Conservation (phyloP, 2,888 invertebrate genomes). For the Melanchra persicariae region DNA sequence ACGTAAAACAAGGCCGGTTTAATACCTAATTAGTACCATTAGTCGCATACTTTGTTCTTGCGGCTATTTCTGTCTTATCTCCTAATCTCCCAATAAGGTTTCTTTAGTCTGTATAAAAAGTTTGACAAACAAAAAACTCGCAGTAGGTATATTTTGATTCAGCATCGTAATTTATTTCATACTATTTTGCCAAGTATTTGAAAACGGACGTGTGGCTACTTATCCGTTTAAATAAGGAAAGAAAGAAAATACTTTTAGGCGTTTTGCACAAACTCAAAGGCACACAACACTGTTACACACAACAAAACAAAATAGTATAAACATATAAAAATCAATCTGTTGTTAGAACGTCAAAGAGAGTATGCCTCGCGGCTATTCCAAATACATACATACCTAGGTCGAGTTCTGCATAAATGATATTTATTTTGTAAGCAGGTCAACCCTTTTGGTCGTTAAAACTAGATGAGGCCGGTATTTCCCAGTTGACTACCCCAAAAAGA, state of each 20-base stretch:
- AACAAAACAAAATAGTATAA: no score
- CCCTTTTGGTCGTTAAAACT: no score
- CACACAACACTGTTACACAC: no score
- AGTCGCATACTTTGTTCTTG: constrained; percentile 53
- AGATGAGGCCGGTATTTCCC: no score
- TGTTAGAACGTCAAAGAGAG: no score
- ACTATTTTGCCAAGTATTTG: neutral
- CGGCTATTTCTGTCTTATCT: constrained; percentile 25
- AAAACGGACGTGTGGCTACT: neutral
- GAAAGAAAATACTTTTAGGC: neutral
- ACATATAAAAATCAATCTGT: no score
- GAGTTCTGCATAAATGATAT: no score
- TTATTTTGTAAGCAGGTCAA: no score
- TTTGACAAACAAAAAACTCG: constrained; percentile 2
- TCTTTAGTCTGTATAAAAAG: constrained; percentile 22
- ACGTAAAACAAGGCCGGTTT: constrained; percentile 13
- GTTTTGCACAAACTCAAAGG: no score
- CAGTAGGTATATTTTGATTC: neutral
- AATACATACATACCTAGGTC: no score
- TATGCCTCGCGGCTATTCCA: no score
- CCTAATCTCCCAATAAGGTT: constrained; percentile 25
- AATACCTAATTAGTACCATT: constrained; percentile 22
- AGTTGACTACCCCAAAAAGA: no score
- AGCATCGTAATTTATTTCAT: constrained; percentile 2
- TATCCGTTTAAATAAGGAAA: neutral